Percentiles rank a stretch among this genome's conserved stretches.
Conservation (phyloP, 1,140 invertebrate genomes). For the Magallana ariakensis region DNA sequence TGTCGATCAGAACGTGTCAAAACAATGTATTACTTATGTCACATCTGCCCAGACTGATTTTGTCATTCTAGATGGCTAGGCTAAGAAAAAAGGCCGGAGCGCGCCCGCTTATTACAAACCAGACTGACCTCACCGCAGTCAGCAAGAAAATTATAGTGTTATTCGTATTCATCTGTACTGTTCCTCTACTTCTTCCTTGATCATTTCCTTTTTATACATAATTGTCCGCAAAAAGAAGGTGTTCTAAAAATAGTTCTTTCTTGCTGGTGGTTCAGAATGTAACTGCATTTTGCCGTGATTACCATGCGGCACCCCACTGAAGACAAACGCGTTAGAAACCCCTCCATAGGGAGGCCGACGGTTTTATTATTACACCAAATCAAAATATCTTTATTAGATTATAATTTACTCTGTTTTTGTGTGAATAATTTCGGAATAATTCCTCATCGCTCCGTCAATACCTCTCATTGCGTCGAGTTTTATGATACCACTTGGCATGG, state of each 20-base stretch:
- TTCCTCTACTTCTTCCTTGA: too few relatives aligned
- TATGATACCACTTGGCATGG: slow-evolving; percentile 23
- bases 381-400: slow-evolving; percentile 33
- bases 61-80: background rate
- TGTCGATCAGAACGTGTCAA: background rate
- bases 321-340: too few relatives aligned
- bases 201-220: too few relatives aligned
- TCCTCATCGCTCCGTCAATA: background rate
- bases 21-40: slow-evolving; percentile 23
- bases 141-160: too few relatives aligned
- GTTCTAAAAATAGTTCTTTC: too few relatives aligned
- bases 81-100: background rate
- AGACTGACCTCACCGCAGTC: too few relatives aligned
- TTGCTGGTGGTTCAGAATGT: too few relatives aligned
- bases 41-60: background rate
- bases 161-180: too few relatives aligned
- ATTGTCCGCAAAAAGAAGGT: too few relatives aligned
- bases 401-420: slow-evolving; percentile 6
- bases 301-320: too few relatives aligned
- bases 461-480: background rate
- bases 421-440: background rate
- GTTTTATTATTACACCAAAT: background rate
- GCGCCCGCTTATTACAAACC: too few relatives aligned
- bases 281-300: too few relatives aligned
- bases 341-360: background rate